phyloP scores from a whole-genome alignment of 1,140 invertebrate genomes.

The Bathynomus jamesi region DNA sequence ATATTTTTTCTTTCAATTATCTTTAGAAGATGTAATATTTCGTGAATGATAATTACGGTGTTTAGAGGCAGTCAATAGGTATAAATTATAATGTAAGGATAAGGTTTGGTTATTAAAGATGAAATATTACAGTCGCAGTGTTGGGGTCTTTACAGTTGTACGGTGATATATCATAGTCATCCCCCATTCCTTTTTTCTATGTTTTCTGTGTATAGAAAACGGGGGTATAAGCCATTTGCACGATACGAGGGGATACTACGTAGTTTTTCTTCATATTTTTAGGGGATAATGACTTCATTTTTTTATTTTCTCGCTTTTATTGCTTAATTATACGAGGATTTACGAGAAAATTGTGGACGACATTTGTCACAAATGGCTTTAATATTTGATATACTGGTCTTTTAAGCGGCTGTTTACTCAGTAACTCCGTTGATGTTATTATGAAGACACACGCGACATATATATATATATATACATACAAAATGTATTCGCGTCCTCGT shows the following conservation, averaged over 20 bases:
- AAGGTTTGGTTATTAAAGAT: background rate
- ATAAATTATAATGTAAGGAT: background rate
- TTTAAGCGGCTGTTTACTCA: background rate
- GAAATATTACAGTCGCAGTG: background rate
- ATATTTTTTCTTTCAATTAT: background rate
- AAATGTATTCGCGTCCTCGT: too few species aligned
- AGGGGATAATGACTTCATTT: constrained; percentile 1
- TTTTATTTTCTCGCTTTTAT: background rate
- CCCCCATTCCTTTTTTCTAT: background rate
- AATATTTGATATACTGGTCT: background rate
- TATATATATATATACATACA: background rate
- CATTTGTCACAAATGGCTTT: background rate
- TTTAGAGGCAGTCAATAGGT: background rate
- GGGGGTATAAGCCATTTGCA: background rate
- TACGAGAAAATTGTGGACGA: background rate
- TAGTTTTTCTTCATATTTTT: background rate
- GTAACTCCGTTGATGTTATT: background rate
- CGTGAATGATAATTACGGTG: background rate
- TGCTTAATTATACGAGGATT: background rate
- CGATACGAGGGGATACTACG: background rate
- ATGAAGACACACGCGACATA: background rate
- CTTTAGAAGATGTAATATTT: background rate
- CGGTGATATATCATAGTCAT: background rate
- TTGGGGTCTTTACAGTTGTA: background rate
- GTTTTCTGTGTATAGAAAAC: constrained; percentile 1